Conservation (phyloP, 2,113 vertebrate genomes). For the Coptodon bakossiorum region DNA sequence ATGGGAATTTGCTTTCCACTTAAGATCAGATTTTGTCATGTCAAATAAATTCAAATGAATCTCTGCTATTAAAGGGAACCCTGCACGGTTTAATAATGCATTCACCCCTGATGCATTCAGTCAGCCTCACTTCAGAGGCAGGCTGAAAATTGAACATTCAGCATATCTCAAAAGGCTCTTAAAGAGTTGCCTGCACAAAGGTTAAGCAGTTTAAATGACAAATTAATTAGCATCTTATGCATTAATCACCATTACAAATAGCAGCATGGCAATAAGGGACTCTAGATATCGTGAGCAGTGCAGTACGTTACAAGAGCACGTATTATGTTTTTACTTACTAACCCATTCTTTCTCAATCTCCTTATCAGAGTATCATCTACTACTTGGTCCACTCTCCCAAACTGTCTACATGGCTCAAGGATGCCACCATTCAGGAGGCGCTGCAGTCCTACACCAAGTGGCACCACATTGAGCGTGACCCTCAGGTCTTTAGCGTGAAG, state of each 20-base stretch:
- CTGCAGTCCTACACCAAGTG: slow-evolving; percentile 93
- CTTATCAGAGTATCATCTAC: slow-evolving; percentile 89
- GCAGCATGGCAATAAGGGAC: background rate
- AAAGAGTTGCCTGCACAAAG: background rate
- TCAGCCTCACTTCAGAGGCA: background rate
- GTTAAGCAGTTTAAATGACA: background rate
- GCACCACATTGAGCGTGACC: slow-evolving; percentile 95
- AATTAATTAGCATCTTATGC: background rate
- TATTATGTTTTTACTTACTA: background rate
- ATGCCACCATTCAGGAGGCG: slow-evolving; percentile 78
- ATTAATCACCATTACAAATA: background rate
- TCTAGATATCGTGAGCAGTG: background rate
- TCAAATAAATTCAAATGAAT: background rate
- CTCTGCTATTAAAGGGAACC: background rate
- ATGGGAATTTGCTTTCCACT: background rate
- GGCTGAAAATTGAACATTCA: background rate
- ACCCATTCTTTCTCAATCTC: background rate
- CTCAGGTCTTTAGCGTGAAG: slow-evolving; percentile 89
- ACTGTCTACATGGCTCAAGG: slow-evolving; percentile 84
- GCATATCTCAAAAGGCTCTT: background rate
- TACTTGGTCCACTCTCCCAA: slow-evolving; percentile 89
- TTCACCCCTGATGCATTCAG: background rate
- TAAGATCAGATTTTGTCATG: background rate
- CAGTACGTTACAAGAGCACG: background rate
- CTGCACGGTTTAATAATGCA: background rate